Evolutionary conservation across 1,140 invertebrate genomes (phyloP), one percentile per base, ranked within the genome.

Genomic region (Drosophila kurseongensis): DNA sequence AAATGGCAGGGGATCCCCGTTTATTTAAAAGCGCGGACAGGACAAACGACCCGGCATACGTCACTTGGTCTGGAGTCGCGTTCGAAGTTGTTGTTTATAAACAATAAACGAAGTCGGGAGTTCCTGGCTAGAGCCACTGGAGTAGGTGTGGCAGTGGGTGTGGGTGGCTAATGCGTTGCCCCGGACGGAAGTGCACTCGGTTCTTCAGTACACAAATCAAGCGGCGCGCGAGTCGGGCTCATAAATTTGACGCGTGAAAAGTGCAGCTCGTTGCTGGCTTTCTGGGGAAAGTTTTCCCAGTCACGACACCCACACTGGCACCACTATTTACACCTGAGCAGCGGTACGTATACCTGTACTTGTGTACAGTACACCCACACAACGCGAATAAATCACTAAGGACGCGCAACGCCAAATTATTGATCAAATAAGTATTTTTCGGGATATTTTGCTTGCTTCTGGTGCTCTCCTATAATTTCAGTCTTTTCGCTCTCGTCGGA

Each of bases 231-330:
- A 47, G 63, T 32, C 57, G 56, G 72, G 76, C 69, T 77, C 72
- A 88, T 89, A 89, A 88, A 84, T 83, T 88, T 65, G 72, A 83
- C 84, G 83, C 84, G 83, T 83, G 66, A 88, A 89, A 80, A 89
- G 81, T 89, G 80, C 76, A 88, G 60, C 74, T 65, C 47, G 7
- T 7, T 32, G 29, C 18, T 41, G 50, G 50, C 50, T 52, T 52
- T 52, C 32, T 0, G 60, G 52, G 52, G 66, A 51, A 63, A 84
- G 55, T 71, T 77, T 76, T 36, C 48, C 57, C 55, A 76, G 61
- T 47, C 63, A 77, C 63, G 75, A 65, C 65, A 59, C 74, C 40
- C 52, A 51, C 60, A 75, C 60, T 32, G 13, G 27, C 47, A 32
- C 44, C 42, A 67, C 61, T 58, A 41, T 75, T 75, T 66, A 66